Conservation (phyloP, 2,113 vertebrate genomes). For the Sardina pilchardus region DNA sequence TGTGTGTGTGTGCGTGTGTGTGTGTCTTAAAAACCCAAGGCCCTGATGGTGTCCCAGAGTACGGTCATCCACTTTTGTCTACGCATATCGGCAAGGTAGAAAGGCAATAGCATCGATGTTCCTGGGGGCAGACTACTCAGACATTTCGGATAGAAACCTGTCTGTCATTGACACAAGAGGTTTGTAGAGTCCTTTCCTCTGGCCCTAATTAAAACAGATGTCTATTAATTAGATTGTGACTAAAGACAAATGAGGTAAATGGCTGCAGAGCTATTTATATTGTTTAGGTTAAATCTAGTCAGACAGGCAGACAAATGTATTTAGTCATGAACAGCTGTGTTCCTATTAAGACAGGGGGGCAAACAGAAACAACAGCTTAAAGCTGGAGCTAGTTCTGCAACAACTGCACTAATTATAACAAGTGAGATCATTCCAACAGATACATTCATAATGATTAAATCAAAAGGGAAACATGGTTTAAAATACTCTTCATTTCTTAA, state of each 20-base stretch:
- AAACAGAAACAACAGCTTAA: conserved; percentile 50
- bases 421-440: conserved; percentile 4
- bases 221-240: conserved; percentile 76
- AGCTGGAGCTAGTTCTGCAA: conserved; percentile 52
- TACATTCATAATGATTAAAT: not conserved
- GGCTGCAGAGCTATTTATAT: conserved; percentile 58
- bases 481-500: not conserved
- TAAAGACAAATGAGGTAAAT: conserved; percentile 68
- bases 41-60: not conserved
- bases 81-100: not conserved
- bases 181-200: conserved; percentile 64
- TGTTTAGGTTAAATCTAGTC: conserved; percentile 60
- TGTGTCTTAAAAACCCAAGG: conserved; percentile 21
- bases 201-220: conserved; percentile 72
- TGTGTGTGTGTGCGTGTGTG: not conserved
- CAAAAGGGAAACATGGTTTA: not conserved
- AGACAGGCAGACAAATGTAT: conserved; percentile 77
- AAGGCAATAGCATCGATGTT: conserved; percentile 50
- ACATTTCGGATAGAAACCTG: conserved; percentile 21
- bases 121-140: not conserved
- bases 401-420: conserved; percentile 45
- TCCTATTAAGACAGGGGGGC: conserved; percentile 63
- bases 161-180: conserved; percentile 68
- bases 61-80: conserved; percentile 18
- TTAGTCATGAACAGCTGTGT: conserved; percentile 74